A percentile compares a stretch with the other conserved stretches of the same genome.
phyloP scores from a whole-genome alignment of 1,140 invertebrate genomes.

The Alviniconcha marisindica region DNA sequence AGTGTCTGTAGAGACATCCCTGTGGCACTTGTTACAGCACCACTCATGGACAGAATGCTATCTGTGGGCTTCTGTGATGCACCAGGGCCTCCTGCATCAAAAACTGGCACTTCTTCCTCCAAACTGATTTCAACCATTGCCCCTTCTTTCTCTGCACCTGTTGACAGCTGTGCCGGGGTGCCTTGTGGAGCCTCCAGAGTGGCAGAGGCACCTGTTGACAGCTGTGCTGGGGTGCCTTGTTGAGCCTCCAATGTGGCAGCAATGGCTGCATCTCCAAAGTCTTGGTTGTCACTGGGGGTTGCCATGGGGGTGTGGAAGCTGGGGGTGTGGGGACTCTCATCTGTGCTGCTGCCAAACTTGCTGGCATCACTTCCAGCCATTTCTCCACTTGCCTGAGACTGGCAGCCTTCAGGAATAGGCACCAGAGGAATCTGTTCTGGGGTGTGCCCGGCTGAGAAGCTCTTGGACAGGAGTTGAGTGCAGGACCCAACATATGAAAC shows the following conservation, averaged over 20 bases:
- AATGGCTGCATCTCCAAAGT: not conserved
- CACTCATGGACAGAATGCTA: too few relatives aligned
- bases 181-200: too few relatives aligned
- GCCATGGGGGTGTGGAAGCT: conserved; percentile 31
- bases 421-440: conserved; percentile 5
- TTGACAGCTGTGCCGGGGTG: not conserved
- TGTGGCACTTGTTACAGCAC: too few relatives aligned
- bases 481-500: conserved; percentile 26
- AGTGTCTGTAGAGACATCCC: too few relatives aligned
- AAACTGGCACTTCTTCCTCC: not conserved
- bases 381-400: not conserved
- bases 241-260: too few relatives aligned
- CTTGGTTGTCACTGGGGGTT: not conserved
- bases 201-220: too few relatives aligned
- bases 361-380: not conserved
- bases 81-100: too few relatives aligned
- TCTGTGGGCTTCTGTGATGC: too few relatives aligned
- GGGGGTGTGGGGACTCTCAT: not conserved
- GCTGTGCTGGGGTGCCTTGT: too few relatives aligned
- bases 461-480: conserved; percentile 17
- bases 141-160: not conserved
- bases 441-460: not conserved
- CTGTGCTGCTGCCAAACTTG: not conserved
- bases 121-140: not conserved
- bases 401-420: not conserved